Evolutionary conservation across 1,140 invertebrate species (phyloP), one percentile per base, ranked within the genome.

Genomic region (Telenomus remus): DNA sequence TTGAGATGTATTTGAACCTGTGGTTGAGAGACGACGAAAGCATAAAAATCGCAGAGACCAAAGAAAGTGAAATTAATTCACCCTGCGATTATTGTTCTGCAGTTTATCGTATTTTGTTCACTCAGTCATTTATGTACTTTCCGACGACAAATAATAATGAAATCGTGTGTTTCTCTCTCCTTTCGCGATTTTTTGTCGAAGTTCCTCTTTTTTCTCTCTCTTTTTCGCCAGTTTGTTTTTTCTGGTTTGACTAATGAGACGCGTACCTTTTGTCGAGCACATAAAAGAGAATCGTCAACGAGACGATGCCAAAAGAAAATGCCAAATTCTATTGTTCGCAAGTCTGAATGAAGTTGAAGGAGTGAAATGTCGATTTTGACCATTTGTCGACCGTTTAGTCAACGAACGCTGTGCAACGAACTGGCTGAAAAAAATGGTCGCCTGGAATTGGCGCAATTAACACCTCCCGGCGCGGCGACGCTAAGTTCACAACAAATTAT

Each of bases 241-340:
- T 56, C 54, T 35, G 42, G 53, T 7, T 69, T 69, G 72, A 75
- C 69, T 69, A 75, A 75, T 75, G 72, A 75, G 64, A 69, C 72
- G 39, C 57, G 60, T 70, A 50, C 48, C 65, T 66, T 70, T 76
- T 70, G 60, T 75, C n/a, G 72, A 39, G 59, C 47, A 44, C 34
- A 64, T 64, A 64, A 75, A 63, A 51, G 72, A 57, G 42, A 69
- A 63, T 75, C 72, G 53, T 55, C 49, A 46, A 8, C 34, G 19
- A 27, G 19, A 43, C 47, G 15, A 42, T 37, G 54, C 46, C 34
- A 54, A 59, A n/a, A 49, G 49, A 54, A 65, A 72, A 65, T 50
- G 55, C 34, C 16, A 57, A 65, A 54, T 66, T 54, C 53, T 42
- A 68, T 68, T 75, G 64, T 57, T 37, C 37, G 13, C 51, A 57